phyloP scores from a whole-genome alignment of 2,113 vertebrate species.

The Heteronetta atricapilla region DNA sequence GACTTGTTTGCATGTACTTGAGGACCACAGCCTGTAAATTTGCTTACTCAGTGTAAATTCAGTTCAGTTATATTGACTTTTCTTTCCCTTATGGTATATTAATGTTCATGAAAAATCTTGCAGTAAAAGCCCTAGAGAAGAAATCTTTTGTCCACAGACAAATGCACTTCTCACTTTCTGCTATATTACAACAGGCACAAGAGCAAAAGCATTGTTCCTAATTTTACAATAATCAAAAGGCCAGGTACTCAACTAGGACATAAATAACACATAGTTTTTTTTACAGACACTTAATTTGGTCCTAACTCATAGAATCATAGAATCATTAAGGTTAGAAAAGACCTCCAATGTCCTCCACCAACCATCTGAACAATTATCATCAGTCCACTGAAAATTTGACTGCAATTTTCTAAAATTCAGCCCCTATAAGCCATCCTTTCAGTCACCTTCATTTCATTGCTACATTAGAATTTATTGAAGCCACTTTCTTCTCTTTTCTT shows the following conservation, averaged over 20 bases:
- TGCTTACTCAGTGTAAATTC: conserved; percentile 5
- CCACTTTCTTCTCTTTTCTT: not conserved
- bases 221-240: not conserved
- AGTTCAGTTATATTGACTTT: conserved; percentile 8
- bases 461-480: not conserved
- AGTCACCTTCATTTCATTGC: not conserved
- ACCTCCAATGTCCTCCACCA: not conserved
- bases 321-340: no score
- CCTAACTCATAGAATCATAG: not conserved
- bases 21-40: conserved; percentile 8
- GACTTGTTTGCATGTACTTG: not conserved
- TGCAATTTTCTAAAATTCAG: not conserved
- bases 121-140: not conserved
- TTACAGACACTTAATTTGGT: not conserved
- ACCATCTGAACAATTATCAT: not conserved
- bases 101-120: not conserved
- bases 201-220: not conserved
- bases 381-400: not conserved
- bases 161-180: not conserved
- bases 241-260: not conserved
- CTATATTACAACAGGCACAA: not conserved
- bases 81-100: not conserved
- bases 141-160: conserved; percentile 29
- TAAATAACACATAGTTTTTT: not conserved
- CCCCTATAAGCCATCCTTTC: not conserved